These are phyloP conservation scores for Dascyllus trimaculatus DNA, from an alignment of 2,113 vertebrate genomes.

Conservation along the genomic window DNA sequence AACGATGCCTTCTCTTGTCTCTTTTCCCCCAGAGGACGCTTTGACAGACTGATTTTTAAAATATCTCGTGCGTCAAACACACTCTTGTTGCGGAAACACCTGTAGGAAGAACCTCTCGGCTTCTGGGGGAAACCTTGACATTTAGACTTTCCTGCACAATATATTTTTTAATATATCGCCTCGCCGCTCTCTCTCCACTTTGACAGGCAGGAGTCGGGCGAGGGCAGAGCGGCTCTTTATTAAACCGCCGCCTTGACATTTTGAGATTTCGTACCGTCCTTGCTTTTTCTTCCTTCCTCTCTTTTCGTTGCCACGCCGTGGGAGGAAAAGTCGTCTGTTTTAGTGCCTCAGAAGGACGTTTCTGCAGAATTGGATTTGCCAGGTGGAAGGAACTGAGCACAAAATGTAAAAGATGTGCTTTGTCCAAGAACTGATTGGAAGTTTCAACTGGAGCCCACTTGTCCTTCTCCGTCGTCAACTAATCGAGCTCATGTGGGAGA, in stretches of 20 bases:
- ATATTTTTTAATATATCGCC: neutral
- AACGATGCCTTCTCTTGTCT: neutral
- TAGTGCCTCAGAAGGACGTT: slow-evolving; percentile 2
- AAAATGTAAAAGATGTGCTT: neutral
- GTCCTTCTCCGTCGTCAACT: too few relatives aligned
- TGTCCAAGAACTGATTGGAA: neutral
- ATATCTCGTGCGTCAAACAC: neutral
- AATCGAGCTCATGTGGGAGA: neutral
- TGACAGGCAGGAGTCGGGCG: slow-evolving; percentile 10
- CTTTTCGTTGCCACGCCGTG: neutral
- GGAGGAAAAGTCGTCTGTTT: slow-evolving; percentile 29
- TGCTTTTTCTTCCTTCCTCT: neutral
- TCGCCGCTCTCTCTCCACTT: neutral
- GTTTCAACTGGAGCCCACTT: neutral
- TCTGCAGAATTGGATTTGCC: slow-evolving; percentile 10
- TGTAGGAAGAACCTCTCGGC: neutral
- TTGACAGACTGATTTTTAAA: neutral
- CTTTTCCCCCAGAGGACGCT: neutral
- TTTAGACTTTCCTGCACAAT: slow-evolving; percentile 28
- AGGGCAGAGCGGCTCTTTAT: slow-evolving; percentile 20
- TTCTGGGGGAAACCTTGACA: slow-evolving; percentile 31
- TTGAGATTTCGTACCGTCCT: slow-evolving; percentile 28
- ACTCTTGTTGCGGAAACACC: slow-evolving; percentile 6
- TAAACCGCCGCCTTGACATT: slow-evolving; percentile 46
- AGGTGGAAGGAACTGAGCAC: neutral